These are phyloP conservation scores for Drosophila merina DNA, from an alignment of 2,888 invertebrate genomes.

Conservation along the genomic window DNA sequence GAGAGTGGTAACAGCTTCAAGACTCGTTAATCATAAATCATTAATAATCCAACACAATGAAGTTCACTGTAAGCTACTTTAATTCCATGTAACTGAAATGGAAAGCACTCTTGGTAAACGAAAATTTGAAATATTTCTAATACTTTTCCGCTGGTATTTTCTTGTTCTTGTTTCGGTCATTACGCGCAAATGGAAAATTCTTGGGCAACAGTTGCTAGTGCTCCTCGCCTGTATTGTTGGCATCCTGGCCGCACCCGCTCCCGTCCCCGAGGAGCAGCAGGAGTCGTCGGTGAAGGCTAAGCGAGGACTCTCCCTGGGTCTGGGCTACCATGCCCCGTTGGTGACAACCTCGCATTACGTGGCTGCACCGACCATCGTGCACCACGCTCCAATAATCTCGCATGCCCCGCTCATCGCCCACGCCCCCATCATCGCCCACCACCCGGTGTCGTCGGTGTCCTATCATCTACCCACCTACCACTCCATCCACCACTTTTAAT, in stretches of 20 bases:
- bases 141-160: constrained; percentile 4
- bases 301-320: constrained; percentile 76
- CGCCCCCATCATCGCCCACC: constrained; percentile 71
- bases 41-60: constrained; percentile 58
- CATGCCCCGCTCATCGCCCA: constrained; percentile 72
- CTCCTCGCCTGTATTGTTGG: constrained; percentile 62
- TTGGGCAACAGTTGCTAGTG: constrained; percentile 60
- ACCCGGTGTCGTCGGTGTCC: constrained; percentile 61
- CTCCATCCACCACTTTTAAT: constrained; percentile 73
- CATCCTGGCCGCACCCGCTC: constrained; percentile 78
- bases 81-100: background rate
- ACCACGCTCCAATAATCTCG: constrained; percentile 73
- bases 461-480: constrained; percentile 76
- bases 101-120: constrained; percentile 1
- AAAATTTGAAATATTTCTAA: constrained; percentile 7
- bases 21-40: background rate
- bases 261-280: constrained; percentile 61
- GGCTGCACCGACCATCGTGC: constrained; percentile 75
- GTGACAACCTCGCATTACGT: constrained; percentile 75
- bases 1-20: constrained; percentile 35
- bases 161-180: background rate
- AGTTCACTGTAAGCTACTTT: constrained; percentile 67
- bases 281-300: constrained; percentile 74
- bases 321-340: constrained; percentile 79
- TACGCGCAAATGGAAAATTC: constrained; percentile 44